Conservation (phyloP, 2,888 invertebrate genomes). For the Flabesymbios commensalis region DNA sequence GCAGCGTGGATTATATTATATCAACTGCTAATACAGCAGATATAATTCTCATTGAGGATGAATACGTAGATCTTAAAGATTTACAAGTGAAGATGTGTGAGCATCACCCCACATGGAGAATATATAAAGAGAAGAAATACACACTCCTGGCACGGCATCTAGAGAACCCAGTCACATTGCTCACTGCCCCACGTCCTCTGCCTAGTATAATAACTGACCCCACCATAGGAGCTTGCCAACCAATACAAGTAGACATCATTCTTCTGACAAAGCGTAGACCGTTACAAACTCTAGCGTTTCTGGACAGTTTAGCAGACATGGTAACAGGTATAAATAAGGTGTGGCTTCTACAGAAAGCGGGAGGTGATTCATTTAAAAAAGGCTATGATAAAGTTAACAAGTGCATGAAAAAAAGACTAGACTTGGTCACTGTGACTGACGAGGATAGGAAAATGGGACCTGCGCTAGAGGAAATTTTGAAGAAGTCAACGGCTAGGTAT, state of each 20-base stretch:
- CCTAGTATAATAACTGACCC: background rate
- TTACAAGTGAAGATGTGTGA: slow-evolving; percentile 11
- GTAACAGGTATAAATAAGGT: slow-evolving; percentile 15
- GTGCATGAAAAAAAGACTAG: background rate
- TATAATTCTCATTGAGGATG: background rate
- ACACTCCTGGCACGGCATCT: background rate
- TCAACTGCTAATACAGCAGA: background rate
- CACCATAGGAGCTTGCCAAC: background rate
- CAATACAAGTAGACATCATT: slow-evolving; percentile 13
- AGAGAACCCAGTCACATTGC: background rate
- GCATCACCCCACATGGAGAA: background rate
- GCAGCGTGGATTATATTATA: background rate
- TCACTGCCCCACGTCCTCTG: background rate
- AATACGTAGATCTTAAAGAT: background rate
- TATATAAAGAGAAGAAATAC: background rate
- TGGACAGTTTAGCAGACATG: slow-evolving; percentile 7
- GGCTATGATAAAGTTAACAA: slow-evolving; percentile 6
- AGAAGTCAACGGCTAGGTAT: background rate
- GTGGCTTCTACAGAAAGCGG: slow-evolving; percentile 13
- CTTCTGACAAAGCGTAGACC: slow-evolving; percentile 20
- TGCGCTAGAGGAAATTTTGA: background rate
- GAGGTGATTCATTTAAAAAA: slow-evolving; percentile 4
- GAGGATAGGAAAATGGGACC: slow-evolving; percentile 5
- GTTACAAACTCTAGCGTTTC: slow-evolving; percentile 20
- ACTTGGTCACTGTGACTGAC: background rate